Percentiles rank a stretch among this genome's conserved stretches.
Evolutionary conservation across 2,797 vertebrate species (phyloP).

Genomic region (Hydrophis major): DNA sequence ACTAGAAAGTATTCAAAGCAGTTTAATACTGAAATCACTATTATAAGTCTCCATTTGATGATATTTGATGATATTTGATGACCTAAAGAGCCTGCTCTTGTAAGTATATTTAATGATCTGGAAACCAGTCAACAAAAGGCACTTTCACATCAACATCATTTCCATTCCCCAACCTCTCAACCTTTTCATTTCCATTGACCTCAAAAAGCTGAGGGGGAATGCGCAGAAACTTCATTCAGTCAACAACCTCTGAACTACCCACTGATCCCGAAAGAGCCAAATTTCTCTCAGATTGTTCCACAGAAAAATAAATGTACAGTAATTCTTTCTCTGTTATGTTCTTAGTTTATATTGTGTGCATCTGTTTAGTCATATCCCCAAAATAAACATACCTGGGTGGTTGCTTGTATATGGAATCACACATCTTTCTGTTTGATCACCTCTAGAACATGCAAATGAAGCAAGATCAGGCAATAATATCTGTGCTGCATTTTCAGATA

Average conservation of each 20-base stretch:
- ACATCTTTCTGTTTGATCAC: not conserved
- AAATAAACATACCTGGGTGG: not conserved
- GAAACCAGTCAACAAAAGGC: not conserved
- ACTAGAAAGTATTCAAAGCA: not conserved
- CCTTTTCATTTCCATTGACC: not conserved
- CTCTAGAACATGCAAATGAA: not conserved
- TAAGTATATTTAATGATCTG: not conserved
- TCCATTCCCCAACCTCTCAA: not conserved
- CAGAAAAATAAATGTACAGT: not conserved
- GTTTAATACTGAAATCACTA: not conserved
- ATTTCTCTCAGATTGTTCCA: not conserved
- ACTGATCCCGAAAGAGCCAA: not conserved
- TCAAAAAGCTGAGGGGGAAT: not conserved
- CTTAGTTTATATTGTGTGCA: not conserved
- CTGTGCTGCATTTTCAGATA: not conserved
- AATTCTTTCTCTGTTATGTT: not conserved
- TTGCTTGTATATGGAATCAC: not conserved
- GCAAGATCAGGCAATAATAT: not conserved
- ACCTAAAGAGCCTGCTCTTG: not conserved
- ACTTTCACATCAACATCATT: not conserved
- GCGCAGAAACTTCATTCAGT: not conserved
- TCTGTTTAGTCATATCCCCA: not conserved
- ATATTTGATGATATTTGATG: not conserved
- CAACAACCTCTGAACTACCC: not conserved
- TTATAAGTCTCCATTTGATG: not conserved